Evolutionary conservation across 1,140 invertebrate species (phyloP).

Genomic region (Coptotermes formosanus): DNA sequence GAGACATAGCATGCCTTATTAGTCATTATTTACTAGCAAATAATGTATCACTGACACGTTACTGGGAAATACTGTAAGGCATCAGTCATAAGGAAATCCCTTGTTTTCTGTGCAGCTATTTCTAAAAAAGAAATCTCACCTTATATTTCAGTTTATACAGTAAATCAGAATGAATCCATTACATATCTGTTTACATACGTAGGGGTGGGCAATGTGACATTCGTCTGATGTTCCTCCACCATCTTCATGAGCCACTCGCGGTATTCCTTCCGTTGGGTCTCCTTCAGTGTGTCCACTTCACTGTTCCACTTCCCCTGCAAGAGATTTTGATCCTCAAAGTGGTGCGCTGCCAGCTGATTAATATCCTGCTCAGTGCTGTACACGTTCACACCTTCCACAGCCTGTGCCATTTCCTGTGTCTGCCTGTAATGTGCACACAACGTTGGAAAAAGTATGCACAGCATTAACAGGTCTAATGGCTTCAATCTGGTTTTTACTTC

Average conservation of each 20-base stretch:
- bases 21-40: too few relatives aligned
- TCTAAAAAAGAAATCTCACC: too few relatives aligned
- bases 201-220: conserved; percentile 51
- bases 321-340: conserved; percentile 75
- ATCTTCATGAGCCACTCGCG: conserved; percentile 76
- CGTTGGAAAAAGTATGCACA: neutral
- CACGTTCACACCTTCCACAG: conserved; percentile 63
- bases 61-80: too few relatives aligned
- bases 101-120: too few relatives aligned
- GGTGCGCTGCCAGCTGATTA: conserved; percentile 69
- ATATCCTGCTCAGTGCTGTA: conserved; percentile 73
- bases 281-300: conserved; percentile 67
- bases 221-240: conserved; percentile 65
- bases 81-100: too few relatives aligned
- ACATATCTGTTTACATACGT: conserved; percentile 46
- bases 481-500: neutral
- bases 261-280: conserved; percentile 72
- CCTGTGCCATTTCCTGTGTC: conserved; percentile 74
- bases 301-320: conserved; percentile 75
- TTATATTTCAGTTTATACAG: too few relatives aligned
- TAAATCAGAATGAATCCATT: too few relatives aligned
- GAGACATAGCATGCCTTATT: too few relatives aligned
- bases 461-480: neutral
- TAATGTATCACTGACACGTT: too few relatives aligned
- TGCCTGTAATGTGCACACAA: conserved; percentile 54